Base-by-base conservation (phyloP, 2,888 invertebrate species). In the Falcaria lacertinaria region DNA sequence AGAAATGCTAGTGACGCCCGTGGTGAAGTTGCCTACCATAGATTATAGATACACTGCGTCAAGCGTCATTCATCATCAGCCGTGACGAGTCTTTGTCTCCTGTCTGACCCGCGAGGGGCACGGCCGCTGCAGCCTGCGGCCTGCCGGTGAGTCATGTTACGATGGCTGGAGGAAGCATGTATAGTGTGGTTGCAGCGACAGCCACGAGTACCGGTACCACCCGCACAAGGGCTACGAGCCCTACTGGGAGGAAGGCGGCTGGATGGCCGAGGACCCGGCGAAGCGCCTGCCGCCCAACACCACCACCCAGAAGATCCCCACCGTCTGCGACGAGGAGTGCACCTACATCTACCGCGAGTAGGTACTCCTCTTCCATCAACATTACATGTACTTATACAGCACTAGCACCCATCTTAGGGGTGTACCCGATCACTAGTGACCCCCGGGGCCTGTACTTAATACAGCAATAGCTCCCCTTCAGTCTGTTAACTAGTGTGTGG, bases 171-270 rank as follows among this genome's bases (percentile, higher is more conserved):
- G n/a, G n/a, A n/a, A n/a, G n/a, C n/a, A n/a, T n/a, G n/a, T n/a
- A n/a, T n/a, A n/a, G 68, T 66, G 68, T 7, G 1, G 28, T 28
- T 28, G 28, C 28, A 28, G 28, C 28, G 8, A 3, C 28, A 13
- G 13, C n/a, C 42, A 46, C 6, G 35, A 13, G 7, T 7, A 33
- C 0, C 25, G 36, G n/a, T 47, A 44, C 33, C 16, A 41, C 7
- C 48, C 51, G 0, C 14, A 48, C 37, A 38, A 42, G 5, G 48
- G 48, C 1, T 48, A 48, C n/a, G 47, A 52, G 33, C 44, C 47
- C 0, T 52, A 48, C 34, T 52, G 51, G 51, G 15, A 16, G 1
- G 15, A 47, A 14, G 51, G 51, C 2, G 35, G 35, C 1, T 47
- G 42, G 43, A 8, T 42, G 1, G 28, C 45, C 6, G 16, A 19